These are phyloP conservation scores for Ormyrus nitidulus DNA, from an alignment of 2,888 invertebrate genomes.

Conservation along the genomic window DNA sequence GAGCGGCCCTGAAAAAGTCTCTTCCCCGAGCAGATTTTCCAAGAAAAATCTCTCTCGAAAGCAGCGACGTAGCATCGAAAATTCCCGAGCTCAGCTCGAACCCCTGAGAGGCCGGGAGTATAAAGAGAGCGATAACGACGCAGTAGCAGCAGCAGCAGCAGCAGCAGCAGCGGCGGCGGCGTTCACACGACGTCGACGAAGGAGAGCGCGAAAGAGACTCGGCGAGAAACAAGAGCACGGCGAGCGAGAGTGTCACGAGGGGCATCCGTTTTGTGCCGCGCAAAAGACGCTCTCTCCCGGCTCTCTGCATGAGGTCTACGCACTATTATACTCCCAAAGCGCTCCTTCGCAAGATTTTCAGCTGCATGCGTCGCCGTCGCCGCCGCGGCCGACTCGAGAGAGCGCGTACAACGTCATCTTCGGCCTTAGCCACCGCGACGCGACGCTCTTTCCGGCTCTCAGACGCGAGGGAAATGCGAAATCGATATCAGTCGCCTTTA, in stretches of 20 bases:
- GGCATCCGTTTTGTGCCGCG: neutral
- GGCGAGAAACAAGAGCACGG: neutral
- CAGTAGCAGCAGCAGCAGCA: no score
- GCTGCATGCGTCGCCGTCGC: neutral
- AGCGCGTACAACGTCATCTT: constrained; percentile 24
- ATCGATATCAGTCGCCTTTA: no score
- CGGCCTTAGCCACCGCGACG: neutral
- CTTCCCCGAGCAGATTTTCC: neutral
- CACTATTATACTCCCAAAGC: no score
- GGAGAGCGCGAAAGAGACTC: neutral
- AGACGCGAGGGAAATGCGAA: constrained; percentile 1
- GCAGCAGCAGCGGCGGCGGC: neutral
- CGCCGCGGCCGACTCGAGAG: neutral
- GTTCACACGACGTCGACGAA: constrained; percentile 17
- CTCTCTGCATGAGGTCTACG: neutral
- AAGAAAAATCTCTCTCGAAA: neutral
- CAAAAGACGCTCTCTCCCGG: constrained; percentile 12
- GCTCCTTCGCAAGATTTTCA: neutral
- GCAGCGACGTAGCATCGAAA: neutral
- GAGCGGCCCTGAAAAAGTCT: neutral
- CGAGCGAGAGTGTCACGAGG: neutral
- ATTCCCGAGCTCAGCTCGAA: constrained; percentile 7
- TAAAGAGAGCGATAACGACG: neutral
- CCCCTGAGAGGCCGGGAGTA: neutral
- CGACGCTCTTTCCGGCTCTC: neutral